phyloP scores from a whole-genome alignment of 2,113 vertebrate species.

The Nestor notabilis region DNA sequence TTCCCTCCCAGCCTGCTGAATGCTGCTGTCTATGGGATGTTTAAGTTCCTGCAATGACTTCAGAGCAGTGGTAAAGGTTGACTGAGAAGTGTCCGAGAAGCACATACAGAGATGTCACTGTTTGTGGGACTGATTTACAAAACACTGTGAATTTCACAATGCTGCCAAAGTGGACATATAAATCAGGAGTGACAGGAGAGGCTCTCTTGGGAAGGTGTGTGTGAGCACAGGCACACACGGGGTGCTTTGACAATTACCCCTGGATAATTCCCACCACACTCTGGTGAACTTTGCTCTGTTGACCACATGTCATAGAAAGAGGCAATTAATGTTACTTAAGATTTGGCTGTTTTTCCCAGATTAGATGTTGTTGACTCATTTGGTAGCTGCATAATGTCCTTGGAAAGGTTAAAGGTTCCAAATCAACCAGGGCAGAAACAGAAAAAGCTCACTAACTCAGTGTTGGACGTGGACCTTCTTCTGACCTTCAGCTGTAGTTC shows the following conservation, averaged over 20 bases:
- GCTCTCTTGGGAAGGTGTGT: not conserved
- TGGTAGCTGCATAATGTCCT: not conserved
- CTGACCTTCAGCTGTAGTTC: not conserved
- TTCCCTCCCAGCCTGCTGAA: not conserved
- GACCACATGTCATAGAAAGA: not conserved
- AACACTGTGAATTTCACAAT: not conserved
- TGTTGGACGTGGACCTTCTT: not conserved
- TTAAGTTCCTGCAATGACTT: not conserved
- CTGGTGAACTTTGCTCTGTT: not conserved
- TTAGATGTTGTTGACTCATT: not conserved
- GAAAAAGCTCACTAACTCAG: not conserved
- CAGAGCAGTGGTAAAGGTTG: not conserved
- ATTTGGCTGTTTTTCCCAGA: not conserved
- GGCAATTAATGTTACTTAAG: not conserved
- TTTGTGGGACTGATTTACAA: not conserved
- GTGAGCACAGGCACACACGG: not conserved
- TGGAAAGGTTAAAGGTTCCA: slow-evolving; percentile 22
- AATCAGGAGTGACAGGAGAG: not conserved
- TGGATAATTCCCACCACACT: not conserved
- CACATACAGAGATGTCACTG: not conserved
- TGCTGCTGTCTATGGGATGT: not conserved
- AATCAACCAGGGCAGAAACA: not conserved
- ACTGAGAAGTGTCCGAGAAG: not conserved
- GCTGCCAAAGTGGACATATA: not conserved
- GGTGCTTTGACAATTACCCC: not conserved